phyloP scores from a whole-genome alignment of 2,797 vertebrate species.

The Tragelaphus oryx region DNA sequence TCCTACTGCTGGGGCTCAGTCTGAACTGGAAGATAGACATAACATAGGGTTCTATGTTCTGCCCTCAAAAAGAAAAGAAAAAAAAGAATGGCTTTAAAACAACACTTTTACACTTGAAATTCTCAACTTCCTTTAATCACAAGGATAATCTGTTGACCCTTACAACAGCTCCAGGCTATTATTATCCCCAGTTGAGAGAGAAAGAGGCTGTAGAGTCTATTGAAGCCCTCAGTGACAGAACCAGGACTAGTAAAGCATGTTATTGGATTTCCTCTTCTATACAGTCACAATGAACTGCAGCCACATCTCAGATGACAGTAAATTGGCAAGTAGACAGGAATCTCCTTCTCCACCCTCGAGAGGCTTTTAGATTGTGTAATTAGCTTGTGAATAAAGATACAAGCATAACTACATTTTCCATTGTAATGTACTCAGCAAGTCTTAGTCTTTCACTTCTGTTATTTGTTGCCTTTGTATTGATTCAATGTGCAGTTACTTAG shows the following conservation, averaged over 20 bases:
- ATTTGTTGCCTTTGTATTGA: neutral
- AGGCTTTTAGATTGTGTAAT: neutral
- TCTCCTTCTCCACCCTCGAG: neutral
- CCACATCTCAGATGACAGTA: neutral
- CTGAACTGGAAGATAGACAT: neutral
- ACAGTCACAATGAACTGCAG: neutral
- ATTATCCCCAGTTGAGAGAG: slow-evolving; percentile 29
- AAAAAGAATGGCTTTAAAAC: neutral
- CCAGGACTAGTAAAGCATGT: neutral
- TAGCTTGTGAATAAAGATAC: neutral
- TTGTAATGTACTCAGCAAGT: neutral
- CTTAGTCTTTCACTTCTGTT: neutral
- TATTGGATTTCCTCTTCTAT: neutral
- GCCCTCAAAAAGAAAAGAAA: neutral
- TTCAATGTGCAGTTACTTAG: neutral
- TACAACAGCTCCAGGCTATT: slow-evolving; percentile 12
- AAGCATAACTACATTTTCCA: neutral
- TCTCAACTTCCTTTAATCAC: slow-evolving; percentile 39
- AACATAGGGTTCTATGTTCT: neutral
- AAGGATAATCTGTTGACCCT: slow-evolving; percentile 28
- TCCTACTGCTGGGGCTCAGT: neutral
- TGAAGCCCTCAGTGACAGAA: slow-evolving; percentile 4
- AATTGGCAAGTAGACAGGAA: neutral
- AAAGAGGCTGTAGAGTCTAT: neutral
- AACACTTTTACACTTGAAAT: slow-evolving; percentile 2